Base-by-base conservation (phyloP, 2,113 vertebrate species). In the Dipodomys merriami region DNA sequence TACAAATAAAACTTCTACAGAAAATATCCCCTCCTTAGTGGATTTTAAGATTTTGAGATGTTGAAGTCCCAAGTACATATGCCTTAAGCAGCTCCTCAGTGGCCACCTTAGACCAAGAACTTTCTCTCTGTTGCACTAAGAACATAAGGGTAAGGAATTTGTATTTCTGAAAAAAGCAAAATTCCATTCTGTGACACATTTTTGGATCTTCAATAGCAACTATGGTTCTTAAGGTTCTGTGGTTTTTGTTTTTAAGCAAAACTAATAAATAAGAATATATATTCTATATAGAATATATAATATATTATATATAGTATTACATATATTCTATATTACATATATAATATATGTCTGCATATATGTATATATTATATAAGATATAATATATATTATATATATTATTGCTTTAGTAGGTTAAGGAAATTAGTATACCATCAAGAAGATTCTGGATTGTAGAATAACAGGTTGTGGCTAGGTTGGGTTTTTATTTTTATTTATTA, bases 1-100 rank as follows among this genome's bases (percentile, higher is more conserved):
- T 62, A 94, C 86, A 92, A 91, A 77, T 73, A 86, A 95, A 93
- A 68, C 68, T 73, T 81, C 44, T 91, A 23, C 18, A 78, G 81
- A 78, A 90, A 95, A 84, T 49, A 87, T 67, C 80, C 69, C 91
- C 46, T 83, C 67, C 57, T 72, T 84, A 71, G 53, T 82, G 87
- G 91, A 93, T 64, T 73, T 94, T 77, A 39, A 90, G 82, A 64
- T 67, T 78, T 79, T 84, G 62, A 49, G 57, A 44, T 16, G 13
- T 60, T 57, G n/a, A 72, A 81, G 83, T 69, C n/a, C 77, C n/a
- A 69, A 91, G 73, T 73, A 18, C 2, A 0, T 23, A 33, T 0
- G 68, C 44, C 53, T 87, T 53, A 87, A 67, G 29, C 44, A 64
- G 72, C 46, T 49, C 35, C 20, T 13, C 35, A 19, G 3, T 2